Conservation (phyloP, 2,113 vertebrate species). For the Myodes glareolus region DNA sequence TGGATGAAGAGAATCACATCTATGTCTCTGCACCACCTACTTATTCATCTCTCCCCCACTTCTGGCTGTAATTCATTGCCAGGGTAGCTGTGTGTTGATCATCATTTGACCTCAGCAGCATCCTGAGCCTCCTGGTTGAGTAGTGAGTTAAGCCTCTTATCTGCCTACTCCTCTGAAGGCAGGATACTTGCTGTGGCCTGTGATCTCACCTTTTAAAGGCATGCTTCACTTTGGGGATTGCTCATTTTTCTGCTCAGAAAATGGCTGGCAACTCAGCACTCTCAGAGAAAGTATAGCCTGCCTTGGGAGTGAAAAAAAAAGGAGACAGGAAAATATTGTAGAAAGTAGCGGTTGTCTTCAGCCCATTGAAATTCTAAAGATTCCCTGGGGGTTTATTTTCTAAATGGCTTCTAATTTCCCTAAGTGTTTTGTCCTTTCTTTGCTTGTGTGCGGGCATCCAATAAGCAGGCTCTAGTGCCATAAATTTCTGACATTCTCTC, state of each 20-base stretch:
- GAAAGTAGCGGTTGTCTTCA: background rate
- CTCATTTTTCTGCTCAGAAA: background rate
- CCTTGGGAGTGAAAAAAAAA: background rate
- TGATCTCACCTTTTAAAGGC: background rate
- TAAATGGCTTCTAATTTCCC: slow-evolving; percentile 76
- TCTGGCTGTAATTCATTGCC: background rate
- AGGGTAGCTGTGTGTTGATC: background rate
- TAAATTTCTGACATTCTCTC: slow-evolving; percentile 42
- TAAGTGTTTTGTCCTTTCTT: slow-evolving; percentile 74
- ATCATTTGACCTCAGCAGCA: background rate
- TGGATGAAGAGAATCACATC: too few species aligned
- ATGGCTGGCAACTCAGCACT: background rate
- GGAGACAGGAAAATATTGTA: background rate
- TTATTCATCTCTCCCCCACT: background rate
- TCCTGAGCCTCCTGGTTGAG: background rate
- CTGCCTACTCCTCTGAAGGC: background rate
- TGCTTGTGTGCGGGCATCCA: slow-evolving; percentile 7
- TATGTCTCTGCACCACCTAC: background rate
- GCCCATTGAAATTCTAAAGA: slow-evolving; percentile 62
- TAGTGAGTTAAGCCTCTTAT: background rate
- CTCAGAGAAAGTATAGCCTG: background rate
- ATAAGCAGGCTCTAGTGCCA: slow-evolving; percentile 3
- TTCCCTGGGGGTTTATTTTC: slow-evolving; percentile 63
- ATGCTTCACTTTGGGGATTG: background rate
- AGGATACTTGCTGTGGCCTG: background rate